Evolutionary conservation across 2,113 vertebrate species (phyloP), one percentile per base, ranked within the genome.

Genomic region (Cromileptes altivelis): DNA sequence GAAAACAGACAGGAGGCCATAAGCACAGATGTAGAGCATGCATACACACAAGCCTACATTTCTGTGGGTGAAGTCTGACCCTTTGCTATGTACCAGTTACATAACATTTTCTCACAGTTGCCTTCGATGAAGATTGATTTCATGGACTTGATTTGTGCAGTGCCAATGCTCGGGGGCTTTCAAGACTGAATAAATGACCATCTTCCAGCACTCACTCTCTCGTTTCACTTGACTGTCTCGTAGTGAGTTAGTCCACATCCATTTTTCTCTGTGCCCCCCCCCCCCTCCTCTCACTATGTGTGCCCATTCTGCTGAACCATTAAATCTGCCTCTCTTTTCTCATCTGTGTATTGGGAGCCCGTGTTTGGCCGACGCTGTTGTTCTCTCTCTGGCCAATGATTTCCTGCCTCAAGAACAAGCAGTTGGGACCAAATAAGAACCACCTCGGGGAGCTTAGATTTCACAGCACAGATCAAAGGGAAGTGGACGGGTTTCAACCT

Each of bases 111-210:
- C 12, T 45, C 70, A 57, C 33, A 75, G 30, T 72, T 72, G 68
- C 80, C 71, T 85, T 84, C 53, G 6, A 84, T 70, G 60, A 81
- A 87, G 77, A 86, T 85, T 82, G 71, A 92, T 91, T 92, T 79
- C 52, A 79, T 37, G 52, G 72, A 57, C 70, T 85, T 78, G 81
- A 89, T 85, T 88, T 85, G 69, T 60, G 76, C 58, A 33, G 33
- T 60, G 64, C 60, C 12, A 61, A 69, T 27, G 70, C 81, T 86
- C 10, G 1, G 70, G 84, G 81, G 85, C 87, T 85, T 85, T 83
- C 6, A 6, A 58, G 65, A 40, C 70, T 14, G n/a, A 79, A 64
- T 82, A 92, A 87, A 90, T 77, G 73, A 84, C 81, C 65, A 33
- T 57, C 62, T 52, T 50, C 53, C 61, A 50, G 81, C 78, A 62